These are phyloP conservation scores for Yponomeuta malinellus DNA, from an alignment of 2,888 invertebrate genomes.

Conservation along the genomic window DNA sequence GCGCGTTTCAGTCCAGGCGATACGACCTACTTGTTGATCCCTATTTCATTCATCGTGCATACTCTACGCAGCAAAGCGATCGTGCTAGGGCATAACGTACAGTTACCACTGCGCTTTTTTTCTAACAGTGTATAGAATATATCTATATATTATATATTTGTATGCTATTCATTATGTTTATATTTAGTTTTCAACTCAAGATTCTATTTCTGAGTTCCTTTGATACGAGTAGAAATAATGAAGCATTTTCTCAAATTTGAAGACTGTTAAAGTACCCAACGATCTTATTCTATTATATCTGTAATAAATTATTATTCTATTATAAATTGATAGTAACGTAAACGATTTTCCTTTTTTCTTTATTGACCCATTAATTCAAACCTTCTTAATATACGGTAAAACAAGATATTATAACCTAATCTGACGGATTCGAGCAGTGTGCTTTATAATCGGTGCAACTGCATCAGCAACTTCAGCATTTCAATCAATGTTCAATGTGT, in stretches of 20 bases:
- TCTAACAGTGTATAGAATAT: background rate
- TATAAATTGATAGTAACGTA: too few species aligned
- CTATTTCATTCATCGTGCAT: conserved; percentile 66
- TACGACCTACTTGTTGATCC: conserved; percentile 66
- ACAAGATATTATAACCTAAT: too few species aligned
- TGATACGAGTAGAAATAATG: too few species aligned
- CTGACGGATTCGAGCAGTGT: too few species aligned
- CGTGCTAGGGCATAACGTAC: background rate
- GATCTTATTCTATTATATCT: too few species aligned
- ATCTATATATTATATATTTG: background rate
- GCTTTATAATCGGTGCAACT: background rate
- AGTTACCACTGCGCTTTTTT: background rate
- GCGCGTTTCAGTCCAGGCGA: conserved; percentile 24
- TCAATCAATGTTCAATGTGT: conserved; percentile 20
- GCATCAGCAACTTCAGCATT: background rate
- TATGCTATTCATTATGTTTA: background rate
- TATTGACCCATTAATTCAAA: too few species aligned
- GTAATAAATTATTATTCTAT: too few species aligned
- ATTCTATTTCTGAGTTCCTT: too few species aligned
- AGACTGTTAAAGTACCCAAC: too few species aligned
- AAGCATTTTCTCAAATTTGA: too few species aligned
- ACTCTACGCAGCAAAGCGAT: conserved; percentile 34
- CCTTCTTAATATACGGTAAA: too few species aligned
- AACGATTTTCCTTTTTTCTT: too few species aligned
- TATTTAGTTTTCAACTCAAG: background rate